phyloP scores from a whole-genome alignment of 2,113 vertebrate genomes.

The Oncorhynchus masou region DNA sequence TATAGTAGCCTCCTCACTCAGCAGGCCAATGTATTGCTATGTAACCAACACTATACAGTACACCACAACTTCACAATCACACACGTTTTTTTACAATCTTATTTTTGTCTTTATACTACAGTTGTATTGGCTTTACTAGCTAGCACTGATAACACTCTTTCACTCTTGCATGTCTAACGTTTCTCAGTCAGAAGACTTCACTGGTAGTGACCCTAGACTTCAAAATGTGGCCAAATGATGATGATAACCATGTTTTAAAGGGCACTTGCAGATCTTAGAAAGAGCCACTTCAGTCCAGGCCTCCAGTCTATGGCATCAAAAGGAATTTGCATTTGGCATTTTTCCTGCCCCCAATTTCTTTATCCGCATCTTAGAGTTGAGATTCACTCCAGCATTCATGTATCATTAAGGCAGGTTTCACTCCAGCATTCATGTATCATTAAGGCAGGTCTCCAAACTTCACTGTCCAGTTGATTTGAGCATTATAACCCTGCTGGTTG shows the following conservation, averaged over 20 bases:
- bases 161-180: slow-evolving; percentile 39
- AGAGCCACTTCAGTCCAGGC: too few relatives aligned
- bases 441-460: slow-evolving; percentile 28
- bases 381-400: neutral
- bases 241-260: too few relatives aligned
- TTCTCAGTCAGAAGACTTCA: neutral
- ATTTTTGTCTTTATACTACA: slow-evolving; percentile 47
- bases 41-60: slow-evolving; percentile 50
- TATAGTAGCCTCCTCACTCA: slow-evolving; percentile 43
- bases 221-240: too few relatives aligned
- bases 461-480: neutral
- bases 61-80: slow-evolving; percentile 28
- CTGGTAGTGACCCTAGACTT: slow-evolving; percentile 3
- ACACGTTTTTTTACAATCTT: slow-evolving; percentile 60
- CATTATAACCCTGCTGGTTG: neutral
- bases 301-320: too few relatives aligned
- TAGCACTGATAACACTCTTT: slow-evolving; percentile 40
- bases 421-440: neutral
- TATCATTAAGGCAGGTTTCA: slow-evolving; percentile 22
- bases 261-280: too few relatives aligned
- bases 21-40: slow-evolving; percentile 37
- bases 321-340: too few relatives aligned
- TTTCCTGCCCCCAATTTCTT: too few relatives aligned
- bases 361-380: too few relatives aligned
- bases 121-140: slow-evolving; percentile 56